Evolutionary conservation across 2,888 invertebrate species (phyloP), one percentile per base, ranked within the genome.

Genomic region (Brachypalpus laphriformis): DNA sequence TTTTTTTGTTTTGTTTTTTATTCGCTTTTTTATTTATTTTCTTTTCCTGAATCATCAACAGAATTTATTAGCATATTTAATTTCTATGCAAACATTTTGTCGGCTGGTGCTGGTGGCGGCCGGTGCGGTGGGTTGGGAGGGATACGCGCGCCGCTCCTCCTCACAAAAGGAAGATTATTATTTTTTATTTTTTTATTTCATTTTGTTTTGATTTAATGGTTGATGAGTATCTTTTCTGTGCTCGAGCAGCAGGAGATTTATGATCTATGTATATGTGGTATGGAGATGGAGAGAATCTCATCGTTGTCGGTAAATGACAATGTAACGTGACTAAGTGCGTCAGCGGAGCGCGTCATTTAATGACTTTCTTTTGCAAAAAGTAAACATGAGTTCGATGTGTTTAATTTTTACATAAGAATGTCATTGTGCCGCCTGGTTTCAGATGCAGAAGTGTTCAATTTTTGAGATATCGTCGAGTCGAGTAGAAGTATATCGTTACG

Each of bases 31-130:
- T 71, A 47, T 59, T 63, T 47, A 45, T 81, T 81, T 42, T 65
- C 37, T 71, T 59, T 82, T 72, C 77, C 65, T 71, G 77, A 77
- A 77, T 65, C 77, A 77, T 77, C 82, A 82, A 37, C 77, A 66
- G 82, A 77, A 82, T 77, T 71, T 82, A 71, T 82, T 82, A 77
- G 77, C 82, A 82, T 82, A 77, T 77, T 77, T 82, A 82, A 82
- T 82, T 76, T 82, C 42, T 71, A 77, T 71, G 82, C 77, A 82
- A 82, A 82, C 82, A 82, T 71, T 77, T 51, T 51, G 49, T 28
- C 45, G 34, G 34, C 34, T 7, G 34, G 1, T 11, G 9, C 9
- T 34, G 37, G 25, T n/a, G 31, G 34, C 31, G 3, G 22, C 9
- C 9, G 34, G 34, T n/a, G n/a, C n/a, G 6, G 14, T 7, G 37